A percentile compares a stretch with the other conserved stretches of the same genome.
These are phyloP conservation scores for Oreochromis aureus DNA, from an alignment of 2,113 vertebrate species.

Conservation along the genomic window DNA sequence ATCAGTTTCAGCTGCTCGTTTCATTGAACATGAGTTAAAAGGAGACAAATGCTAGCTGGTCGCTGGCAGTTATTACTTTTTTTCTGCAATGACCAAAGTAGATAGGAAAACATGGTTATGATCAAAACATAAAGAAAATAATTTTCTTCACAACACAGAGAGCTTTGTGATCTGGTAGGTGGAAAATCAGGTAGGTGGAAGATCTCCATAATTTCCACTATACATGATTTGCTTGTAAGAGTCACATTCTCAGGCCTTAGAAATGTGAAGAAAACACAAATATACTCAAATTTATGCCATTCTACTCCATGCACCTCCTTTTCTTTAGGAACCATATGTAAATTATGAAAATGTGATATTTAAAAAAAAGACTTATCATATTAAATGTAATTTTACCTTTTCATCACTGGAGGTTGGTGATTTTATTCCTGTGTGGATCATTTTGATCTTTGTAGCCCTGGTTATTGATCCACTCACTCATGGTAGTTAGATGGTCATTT, in stretches of 20 bases:
- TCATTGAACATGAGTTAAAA: background rate
- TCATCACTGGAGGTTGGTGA: background rate
- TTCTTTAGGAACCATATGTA: background rate
- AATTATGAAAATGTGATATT: background rate
- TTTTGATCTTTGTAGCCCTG: background rate
- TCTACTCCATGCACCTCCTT: background rate
- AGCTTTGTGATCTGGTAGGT: background rate
- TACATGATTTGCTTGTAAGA: background rate
- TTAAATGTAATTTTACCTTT: background rate
- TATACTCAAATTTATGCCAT: accelerated
- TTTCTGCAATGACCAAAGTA: background rate
- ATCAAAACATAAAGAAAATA: background rate
- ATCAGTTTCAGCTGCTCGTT: background rate
- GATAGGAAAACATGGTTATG: background rate
- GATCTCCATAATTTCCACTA: background rate
- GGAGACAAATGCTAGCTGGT: background rate
- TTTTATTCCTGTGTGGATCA: background rate
- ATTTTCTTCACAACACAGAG: background rate
- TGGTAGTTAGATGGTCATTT: background rate
- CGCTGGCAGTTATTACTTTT: background rate
- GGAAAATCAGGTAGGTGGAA: background rate
- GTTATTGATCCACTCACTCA: background rate
- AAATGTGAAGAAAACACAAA: background rate
- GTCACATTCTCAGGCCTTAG: background rate
- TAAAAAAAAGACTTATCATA: background rate